These are phyloP conservation scores for Strigops habroptila DNA, from an alignment of 2,113 vertebrate genomes.

Conservation along the genomic window DNA sequence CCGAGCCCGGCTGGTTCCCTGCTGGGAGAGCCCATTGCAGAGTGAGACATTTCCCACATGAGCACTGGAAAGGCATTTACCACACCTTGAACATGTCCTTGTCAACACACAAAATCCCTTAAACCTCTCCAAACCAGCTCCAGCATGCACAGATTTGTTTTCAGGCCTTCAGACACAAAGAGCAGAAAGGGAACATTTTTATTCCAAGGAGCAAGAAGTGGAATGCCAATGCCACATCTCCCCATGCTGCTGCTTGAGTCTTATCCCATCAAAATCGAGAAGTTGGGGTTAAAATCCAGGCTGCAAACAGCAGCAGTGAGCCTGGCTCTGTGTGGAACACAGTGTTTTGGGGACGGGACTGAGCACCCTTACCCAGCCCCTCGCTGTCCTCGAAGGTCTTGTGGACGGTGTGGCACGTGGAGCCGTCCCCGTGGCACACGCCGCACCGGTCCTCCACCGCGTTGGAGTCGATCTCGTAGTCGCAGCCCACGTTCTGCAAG, in stretches of 20 bases:
- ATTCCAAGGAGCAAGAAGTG: neutral
- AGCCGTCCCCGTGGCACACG: slow-evolving; percentile 87
- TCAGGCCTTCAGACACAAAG: neutral
- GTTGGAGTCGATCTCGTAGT: slow-evolving; percentile 88
- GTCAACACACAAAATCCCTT: neutral
- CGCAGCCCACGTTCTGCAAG: slow-evolving; percentile 89
- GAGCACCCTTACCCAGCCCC: slow-evolving; percentile 79
- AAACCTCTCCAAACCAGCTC: neutral
- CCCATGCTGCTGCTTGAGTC: rapidly evolving
- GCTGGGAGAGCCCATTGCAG: neutral
- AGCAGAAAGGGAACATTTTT: neutral
- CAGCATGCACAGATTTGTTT: neutral
- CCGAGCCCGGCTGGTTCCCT: neutral
- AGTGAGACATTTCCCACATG: rapidly evolving
- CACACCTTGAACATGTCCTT: neutral
- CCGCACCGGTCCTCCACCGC: slow-evolving; percentile 91
- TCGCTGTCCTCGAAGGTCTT: slow-evolving; percentile 86
- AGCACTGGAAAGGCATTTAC: neutral
- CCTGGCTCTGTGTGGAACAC: rapidly evolving
- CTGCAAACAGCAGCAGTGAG: neutral
- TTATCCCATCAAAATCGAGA: rapidly evolving
- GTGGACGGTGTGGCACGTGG: slow-evolving; percentile 88
- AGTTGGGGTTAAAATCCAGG: neutral
- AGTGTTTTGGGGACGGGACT: rapidly evolving
- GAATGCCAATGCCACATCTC: rapidly evolving